These are phyloP conservation scores for Corydoras maculifer DNA, from an alignment of 2,113 vertebrate genomes.

Conservation along the genomic window DNA sequence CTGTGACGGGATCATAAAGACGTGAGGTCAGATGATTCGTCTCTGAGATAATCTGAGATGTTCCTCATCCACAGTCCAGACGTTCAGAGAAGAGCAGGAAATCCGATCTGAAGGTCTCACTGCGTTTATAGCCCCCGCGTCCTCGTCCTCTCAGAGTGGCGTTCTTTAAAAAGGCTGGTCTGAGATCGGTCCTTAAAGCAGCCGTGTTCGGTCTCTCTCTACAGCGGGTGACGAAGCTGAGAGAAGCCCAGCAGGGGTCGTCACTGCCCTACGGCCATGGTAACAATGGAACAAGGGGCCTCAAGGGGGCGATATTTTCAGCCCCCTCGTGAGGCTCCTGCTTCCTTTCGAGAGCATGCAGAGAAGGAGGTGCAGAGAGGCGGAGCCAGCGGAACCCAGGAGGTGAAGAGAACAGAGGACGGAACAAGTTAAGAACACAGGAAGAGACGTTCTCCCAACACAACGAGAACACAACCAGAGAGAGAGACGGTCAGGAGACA, in stretches of 20 bases:
- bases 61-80: too few species aligned
- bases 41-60: too few species aligned
- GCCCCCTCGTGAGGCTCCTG: slow-evolving; percentile 46
- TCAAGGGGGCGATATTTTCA: slow-evolving; percentile 54
- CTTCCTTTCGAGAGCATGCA: slow-evolving; percentile 44
- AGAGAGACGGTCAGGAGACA: not conserved
- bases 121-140: too few species aligned
- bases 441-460: not conserved
- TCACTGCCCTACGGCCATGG: slow-evolving; percentile 56
- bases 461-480: not conserved
- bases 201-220: not conserved
- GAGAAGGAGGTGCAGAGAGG: slow-evolving; percentile 18
- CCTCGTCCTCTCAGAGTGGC: not conserved
- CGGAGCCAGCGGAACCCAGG: not conserved
- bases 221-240: slow-evolving; percentile 26
- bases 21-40: too few species aligned
- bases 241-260: slow-evolving; percentile 49
- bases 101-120: too few species aligned
- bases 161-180: not conserved
- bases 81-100: too few species aligned
- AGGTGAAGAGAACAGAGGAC: not conserved
- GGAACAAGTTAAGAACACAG: slow-evolving; percentile 21
- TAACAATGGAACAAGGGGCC: slow-evolving; percentile 50
- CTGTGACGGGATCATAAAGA: too few species aligned
- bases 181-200: not conserved